Conservation (phyloP, 2,888 invertebrate species). For the Andrena trimmerana region DNA sequence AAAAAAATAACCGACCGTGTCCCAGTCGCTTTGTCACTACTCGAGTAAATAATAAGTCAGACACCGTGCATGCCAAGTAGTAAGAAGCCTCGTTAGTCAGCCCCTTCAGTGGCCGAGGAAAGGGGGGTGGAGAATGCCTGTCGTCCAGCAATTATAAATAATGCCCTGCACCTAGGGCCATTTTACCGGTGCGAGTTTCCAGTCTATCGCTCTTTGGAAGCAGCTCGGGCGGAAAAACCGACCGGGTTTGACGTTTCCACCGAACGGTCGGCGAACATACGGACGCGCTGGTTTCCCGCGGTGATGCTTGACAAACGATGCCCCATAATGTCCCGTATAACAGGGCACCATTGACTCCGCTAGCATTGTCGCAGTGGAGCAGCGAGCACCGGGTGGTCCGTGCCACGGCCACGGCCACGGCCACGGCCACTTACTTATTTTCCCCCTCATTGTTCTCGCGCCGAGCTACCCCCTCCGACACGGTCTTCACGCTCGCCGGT, state of each 20-base stretch:
- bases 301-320: slow-evolving; percentile 78
- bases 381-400: slow-evolving; percentile 66
- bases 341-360: slow-evolving; percentile 75
- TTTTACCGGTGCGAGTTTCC: too few species aligned
- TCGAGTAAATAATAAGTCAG: too few species aligned
- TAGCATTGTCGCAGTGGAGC: slow-evolving; percentile 67
- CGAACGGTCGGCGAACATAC: slow-evolving; percentile 63
- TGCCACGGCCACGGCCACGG: slow-evolving; percentile 54
- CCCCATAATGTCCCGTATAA: slow-evolving; percentile 78
- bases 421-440: slow-evolving; percentile 66
- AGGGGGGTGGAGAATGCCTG: too few species aligned
- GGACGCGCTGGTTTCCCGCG: slow-evolving; percentile 69
- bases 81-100: too few species aligned
- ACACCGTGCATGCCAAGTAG: too few species aligned
- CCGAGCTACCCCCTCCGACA: slow-evolving; percentile 35
- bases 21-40: too few species aligned
- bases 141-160: not conserved
- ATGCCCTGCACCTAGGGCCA: not conserved
- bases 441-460: slow-evolving; percentile 59
- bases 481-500: slow-evolving; percentile 67
- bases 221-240: slow-evolving; percentile 42
- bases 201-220: not conserved
- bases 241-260: slow-evolving; percentile 42
- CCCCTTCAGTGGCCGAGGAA: too few species aligned
- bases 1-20: too few species aligned